Evolutionary conservation across 1,140 invertebrate genomes (phyloP).

Genomic region (Drosophila sulfurigaster): DNA sequence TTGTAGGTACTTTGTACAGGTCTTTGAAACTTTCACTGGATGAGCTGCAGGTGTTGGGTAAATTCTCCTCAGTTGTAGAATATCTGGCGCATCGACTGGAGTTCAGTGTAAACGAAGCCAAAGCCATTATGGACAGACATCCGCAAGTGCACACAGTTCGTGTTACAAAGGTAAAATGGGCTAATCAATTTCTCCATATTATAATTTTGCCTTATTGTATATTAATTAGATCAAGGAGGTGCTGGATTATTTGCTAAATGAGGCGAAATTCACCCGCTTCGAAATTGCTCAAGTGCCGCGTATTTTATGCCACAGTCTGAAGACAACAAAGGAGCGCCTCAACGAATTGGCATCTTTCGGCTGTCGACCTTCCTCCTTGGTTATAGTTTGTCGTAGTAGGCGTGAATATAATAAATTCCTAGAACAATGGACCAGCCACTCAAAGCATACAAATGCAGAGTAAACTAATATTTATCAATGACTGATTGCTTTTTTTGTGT

Average conservation of each 20-base stretch:
- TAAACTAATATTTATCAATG: conserved; percentile 1
- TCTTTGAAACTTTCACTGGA: conserved; percentile 84
- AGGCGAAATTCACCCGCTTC: conserved; percentile 84
- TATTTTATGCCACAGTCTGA: conserved; percentile 86
- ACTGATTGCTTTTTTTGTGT: neutral
- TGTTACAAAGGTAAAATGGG: conserved; percentile 84
- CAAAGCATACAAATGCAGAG: neutral
- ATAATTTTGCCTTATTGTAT: neutral
- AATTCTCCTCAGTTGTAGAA: conserved; percentile 81
- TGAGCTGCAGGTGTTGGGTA: conserved; percentile 85
- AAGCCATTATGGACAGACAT: conserved; percentile 84
- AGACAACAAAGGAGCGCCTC: conserved; percentile 85
- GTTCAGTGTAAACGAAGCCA: conserved; percentile 79
- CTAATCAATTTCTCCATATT: too few species aligned
- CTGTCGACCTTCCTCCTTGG: conserved; percentile 84
- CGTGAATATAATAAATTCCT: conserved; percentile 85
- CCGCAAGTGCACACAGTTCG: conserved; percentile 85
- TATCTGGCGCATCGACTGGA: conserved; percentile 85
- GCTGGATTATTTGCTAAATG: conserved; percentile 85
- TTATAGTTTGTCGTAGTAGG: conserved; percentile 85
- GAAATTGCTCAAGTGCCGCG: conserved; percentile 86
- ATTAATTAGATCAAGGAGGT: conserved; percentile 84
- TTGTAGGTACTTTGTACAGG: conserved; percentile 38
- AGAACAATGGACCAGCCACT: conserved; percentile 57
- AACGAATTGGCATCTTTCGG: conserved; percentile 84